Base-by-base conservation (phyloP, 23 tunicate genomes). In the Corella eumyota region DNA sequence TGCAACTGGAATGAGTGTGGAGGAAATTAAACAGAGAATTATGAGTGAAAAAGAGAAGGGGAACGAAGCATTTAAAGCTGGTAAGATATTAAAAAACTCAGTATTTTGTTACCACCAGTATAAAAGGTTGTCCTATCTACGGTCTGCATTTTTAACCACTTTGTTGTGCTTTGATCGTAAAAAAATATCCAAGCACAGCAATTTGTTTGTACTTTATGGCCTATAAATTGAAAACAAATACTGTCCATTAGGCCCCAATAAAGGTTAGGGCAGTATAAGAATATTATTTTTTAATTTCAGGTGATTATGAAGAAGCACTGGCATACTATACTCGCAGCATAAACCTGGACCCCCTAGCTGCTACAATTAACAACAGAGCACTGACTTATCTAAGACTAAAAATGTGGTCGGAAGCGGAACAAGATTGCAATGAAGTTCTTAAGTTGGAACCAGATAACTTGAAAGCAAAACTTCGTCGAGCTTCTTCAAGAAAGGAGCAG, bases 41-140 rank as follows among this genome's bases (percentile, higher is more conserved):
- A 59, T 33, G 24, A 57, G 20, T 55, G 96, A 88, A 47, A 88
- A 88, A 33, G 81, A 78, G 28, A 88, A 88, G 49, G 96, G 96
- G 21, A 88, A 88, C 38, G 96, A 88, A 72, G 88, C 96, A 4
- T 88, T 88, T 64, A 88, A 88, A 67, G 62, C 88, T 6, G 87
- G 96, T 88, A 23, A 51, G 71, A 15, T 54, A 9, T 9, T 54
- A 15, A n/a, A n/a, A n/a, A 44, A 44, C 17, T 44, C 17, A 13
- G 13, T 17, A 17, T 44, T 44, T 44, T 44, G 49, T 44, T 44
- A 13, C 17, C 49, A 13, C 49, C 17, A 44, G 17, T 17, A 13
- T 44, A n/a, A n/a, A n/a, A n/a, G n/a, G n/a, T n/a, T n/a, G n/a
- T n/a, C n/a, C n/a, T n/a, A n/a, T n/a, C n/a, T n/a, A n/a, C n/a